Evolutionary conservation across 1,140 invertebrate genomes (phyloP).

Genomic region (Drosophila cardini): DNA sequence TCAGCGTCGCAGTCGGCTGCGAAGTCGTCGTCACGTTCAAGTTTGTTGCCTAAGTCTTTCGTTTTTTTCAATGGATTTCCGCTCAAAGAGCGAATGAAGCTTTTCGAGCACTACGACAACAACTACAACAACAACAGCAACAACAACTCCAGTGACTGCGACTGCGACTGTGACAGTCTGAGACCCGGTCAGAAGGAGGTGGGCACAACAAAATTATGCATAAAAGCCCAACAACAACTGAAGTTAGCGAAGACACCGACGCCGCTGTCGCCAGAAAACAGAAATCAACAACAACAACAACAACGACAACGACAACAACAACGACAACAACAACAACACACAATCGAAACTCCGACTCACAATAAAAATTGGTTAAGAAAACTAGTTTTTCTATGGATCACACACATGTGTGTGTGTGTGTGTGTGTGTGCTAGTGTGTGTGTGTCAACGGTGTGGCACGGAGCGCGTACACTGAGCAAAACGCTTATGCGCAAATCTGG

Average conservation of each 20-base stretch:
- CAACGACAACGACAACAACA: too few relatives aligned
- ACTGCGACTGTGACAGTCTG: slow-evolving; percentile 17
- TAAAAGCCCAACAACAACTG: slow-evolving; percentile 36
- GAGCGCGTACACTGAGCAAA: slow-evolving; percentile 66
- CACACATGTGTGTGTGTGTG: slow-evolving; percentile 41
- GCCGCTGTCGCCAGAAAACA: slow-evolving; percentile 40
- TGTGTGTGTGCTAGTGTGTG: slow-evolving; percentile 21
- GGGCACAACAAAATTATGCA: slow-evolving; percentile 67
- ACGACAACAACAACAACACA: slow-evolving; percentile 41
- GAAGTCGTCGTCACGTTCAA: slow-evolving; percentile 46
- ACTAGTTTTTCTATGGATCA: slow-evolving; percentile 69
- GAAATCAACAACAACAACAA: too few relatives aligned
- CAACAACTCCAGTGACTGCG: slow-evolving; percentile 5
- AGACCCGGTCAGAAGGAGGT: slow-evolving; percentile 41
- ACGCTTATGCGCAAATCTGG: slow-evolving; percentile 52
- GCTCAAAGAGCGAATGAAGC: slow-evolving; percentile 51
- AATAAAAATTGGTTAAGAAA: slow-evolving; percentile 78
- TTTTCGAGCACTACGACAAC: slow-evolving; percentile 12
- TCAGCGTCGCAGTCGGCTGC: slow-evolving; percentile 1
- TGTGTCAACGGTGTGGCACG: not conserved
- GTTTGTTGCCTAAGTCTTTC: slow-evolving; percentile 81
- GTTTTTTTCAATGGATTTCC: slow-evolving; percentile 81
- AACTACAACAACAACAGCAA: not conserved
- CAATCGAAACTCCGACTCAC: slow-evolving; percentile 71
- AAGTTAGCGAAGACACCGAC: slow-evolving; percentile 45